Base-by-base conservation (phyloP, 2,888 invertebrate species). In the Heteromurus nitidus region DNA sequence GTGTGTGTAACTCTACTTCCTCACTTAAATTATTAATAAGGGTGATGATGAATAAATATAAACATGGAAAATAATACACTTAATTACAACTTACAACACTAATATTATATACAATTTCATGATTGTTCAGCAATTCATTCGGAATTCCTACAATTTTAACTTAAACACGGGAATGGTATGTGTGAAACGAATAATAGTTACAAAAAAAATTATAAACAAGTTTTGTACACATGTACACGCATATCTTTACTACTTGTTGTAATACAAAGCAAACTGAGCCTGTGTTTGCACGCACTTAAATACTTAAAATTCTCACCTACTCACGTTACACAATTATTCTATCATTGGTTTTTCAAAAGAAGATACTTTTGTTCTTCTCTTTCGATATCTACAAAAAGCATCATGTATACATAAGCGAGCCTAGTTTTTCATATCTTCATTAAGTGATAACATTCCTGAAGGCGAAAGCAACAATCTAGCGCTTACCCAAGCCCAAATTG, bases 91-190 rank as follows among this genome's bases (percentile, higher is more conserved):
- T 11, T 53, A 53, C 53, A n/a, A n/a, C n/a, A n/a, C n/a, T n/a
- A n/a, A n/a, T n/a, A 53, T 9, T 11, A 11, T 50, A n/a, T 53
- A 53, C 53, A 53, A 22, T n/a, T 72, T 64, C 31, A 22, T 50
- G 73, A 74, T 74, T 64, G 73, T 74, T 74, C 73, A 22, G 73
- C 73, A 74, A 74, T 74, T 74, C n/a, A n/a, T n/a, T n/a, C n/a
- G n/a, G n/a, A n/a, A n/a, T n/a, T n/a, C n/a, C n/a, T n/a, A n/a
- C n/a, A n/a, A n/a, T n/a, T n/a, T n/a, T n/a, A n/a, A n/a, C n/a
- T n/a, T n/a, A n/a, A n/a, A n/a, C n/a, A n/a, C n/a, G n/a, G n/a
- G n/a, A n/a, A n/a, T n/a, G n/a, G n/a, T n/a, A n/a, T n/a, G n/a
- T n/a, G n/a, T n/a, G n/a, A n/a, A n/a, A n/a, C n/a, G n/a, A n/a